Base-by-base conservation (phyloP, 2,113 vertebrate species). In the Corythoichthys intestinalis region DNA sequence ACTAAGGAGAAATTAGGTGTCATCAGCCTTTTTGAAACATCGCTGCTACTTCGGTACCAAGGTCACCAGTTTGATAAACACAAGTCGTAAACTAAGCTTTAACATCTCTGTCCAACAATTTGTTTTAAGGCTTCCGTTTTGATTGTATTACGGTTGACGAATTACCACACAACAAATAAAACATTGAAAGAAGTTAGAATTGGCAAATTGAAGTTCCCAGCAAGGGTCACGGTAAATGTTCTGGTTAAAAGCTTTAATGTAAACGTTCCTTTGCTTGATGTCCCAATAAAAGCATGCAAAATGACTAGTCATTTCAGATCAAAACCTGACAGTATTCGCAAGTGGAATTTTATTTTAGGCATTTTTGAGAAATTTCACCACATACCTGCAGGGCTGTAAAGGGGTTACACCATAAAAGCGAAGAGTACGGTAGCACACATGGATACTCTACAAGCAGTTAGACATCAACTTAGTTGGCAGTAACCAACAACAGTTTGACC, bases 281-380 rank as follows among this genome's bases (percentile, higher is more conserved):
- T 83, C 70, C 70, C 66, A 85, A 84, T 86, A 58, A 86, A 87
- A 87, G 82, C 86, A 86, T 83, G 84, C 7, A 20, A 56, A 56
- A 56, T 12, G 10, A 28, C 4, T 12, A 15, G 48, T 50, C 14
- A 13, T 4, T 2, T 50, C 13, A 47, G 8, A 44, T 44, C 15
- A 38, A 59, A 38, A 38, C 14, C 12, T 14, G 15, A 12, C 35
- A 37, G 17, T 76, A 80, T 78, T 86, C 58, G 80, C 64, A 77
- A 85, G 76, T 84, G 76, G 70, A 83, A 72, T 84, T 90, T 83
- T 89, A 87, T 89, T 88, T 69, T 78, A 70, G 15, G 74, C 83
- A 72, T 6, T 78, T 44, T 83, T 81, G 28, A 81, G 62, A 46
- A 78, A 63, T 76, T 82, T 78, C 74, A 77, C 79, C 73, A 84